These are phyloP conservation scores for Leptocoma aspasia DNA, from an alignment of 2,113 vertebrate genomes.

Conservation along the genomic window DNA sequence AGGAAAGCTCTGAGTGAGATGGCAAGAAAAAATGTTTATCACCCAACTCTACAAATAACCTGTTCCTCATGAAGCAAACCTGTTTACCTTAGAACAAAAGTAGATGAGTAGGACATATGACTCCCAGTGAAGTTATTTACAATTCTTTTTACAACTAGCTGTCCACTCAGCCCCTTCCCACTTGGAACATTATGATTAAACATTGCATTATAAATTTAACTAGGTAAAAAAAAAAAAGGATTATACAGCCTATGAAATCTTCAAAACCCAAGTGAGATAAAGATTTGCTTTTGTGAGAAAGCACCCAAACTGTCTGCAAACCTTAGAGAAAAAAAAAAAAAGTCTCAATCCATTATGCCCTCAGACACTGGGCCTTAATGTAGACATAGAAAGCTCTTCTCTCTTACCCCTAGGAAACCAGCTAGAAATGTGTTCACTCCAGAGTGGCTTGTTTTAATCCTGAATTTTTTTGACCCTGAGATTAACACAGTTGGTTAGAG, in stretches of 20 bases:
- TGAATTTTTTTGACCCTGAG: neutral
- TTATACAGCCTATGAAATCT: neutral
- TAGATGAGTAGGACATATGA: neutral
- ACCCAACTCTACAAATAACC: neutral
- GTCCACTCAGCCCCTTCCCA: neutral
- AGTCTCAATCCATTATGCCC: neutral
- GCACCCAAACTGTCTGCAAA: neutral
- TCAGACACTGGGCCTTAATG: fast-evolving
- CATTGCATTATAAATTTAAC: neutral
- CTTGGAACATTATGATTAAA: neutral
- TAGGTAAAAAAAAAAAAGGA: fast-evolving
- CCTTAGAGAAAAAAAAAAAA: neutral
- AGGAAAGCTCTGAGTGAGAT: neutral
- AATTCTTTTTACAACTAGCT: neutral
- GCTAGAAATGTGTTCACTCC: neutral
- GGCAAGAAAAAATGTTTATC: neutral
- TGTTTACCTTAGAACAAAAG: neutral
- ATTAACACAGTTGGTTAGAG: neutral
- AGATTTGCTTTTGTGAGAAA: neutral
- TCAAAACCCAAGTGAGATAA: neutral
- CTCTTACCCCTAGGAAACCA: neutral
- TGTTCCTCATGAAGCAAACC: neutral
- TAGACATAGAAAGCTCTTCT: neutral
- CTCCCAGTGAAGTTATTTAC: neutral
- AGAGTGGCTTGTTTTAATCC: neutral